These are phyloP conservation scores for Apus apus DNA, from an alignment of 2,113 vertebrate genomes.

Conservation along the genomic window DNA sequence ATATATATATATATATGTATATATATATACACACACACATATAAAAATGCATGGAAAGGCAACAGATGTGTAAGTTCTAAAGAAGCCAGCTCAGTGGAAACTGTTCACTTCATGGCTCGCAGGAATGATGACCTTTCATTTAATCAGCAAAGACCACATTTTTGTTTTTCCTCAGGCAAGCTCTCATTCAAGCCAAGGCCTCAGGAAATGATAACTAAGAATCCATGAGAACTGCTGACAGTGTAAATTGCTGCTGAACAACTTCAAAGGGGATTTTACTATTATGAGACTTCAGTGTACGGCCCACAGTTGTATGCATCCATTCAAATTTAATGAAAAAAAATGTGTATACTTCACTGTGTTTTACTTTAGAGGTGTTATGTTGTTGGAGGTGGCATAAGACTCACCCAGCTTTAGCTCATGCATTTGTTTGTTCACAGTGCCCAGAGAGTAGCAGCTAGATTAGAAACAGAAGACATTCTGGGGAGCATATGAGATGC, in stretches of 20 bases:
- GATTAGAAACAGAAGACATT: neutral
- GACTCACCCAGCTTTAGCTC: neutral
- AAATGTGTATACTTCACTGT: accelerated
- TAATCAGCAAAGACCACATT: neutral
- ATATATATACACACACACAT: no score
- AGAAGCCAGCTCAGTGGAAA: neutral
- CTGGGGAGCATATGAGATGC: neutral
- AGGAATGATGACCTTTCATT: neutral
- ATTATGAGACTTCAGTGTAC: neutral
- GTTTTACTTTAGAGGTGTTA: neutral
- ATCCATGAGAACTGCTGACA: neutral
- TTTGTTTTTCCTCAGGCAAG: neutral
- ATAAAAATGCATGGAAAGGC: neutral
- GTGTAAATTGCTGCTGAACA: neutral
- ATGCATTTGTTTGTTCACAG: neutral
- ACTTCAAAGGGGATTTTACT: neutral
- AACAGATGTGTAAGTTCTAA: neutral
- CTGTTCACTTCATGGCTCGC: neutral
- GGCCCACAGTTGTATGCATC: neutral
- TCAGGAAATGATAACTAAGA: neutral
- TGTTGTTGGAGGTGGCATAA: neutral
- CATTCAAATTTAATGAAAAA: neutral
- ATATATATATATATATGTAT: no score
- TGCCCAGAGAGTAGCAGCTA: neutral
- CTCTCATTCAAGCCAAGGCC: neutral